Evolutionary conservation across 1,140 invertebrate species (phyloP), one percentile per base, ranked within the genome.

Genomic region (Drosophila burlai): DNA sequence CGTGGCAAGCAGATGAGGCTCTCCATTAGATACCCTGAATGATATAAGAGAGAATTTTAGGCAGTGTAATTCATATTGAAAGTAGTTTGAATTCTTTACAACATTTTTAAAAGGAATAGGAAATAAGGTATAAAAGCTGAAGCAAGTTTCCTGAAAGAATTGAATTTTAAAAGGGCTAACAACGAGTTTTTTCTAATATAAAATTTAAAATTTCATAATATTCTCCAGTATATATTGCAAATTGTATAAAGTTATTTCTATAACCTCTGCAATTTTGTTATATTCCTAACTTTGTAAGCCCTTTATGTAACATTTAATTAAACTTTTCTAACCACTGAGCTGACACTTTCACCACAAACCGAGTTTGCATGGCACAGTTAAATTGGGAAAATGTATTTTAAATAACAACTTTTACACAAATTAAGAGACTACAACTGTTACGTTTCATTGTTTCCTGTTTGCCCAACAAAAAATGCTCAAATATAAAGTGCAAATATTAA

Each of bases 321-420:
- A 55, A 40, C 54, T 57, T n/a, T 57, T n/a, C 9, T 4, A 57
- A 8, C 15, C 15, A 26, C n/a, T 11, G 4, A 43, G 42, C 9
- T 18, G n/a, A 1, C n/a, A 43, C 36, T 26, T 57, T 40, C 38
- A 26, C 54, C 54, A 57, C 54, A 38, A 26, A 26, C 36, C 11
- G 4, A 57, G 21, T 24, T 38, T 38, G 18, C 13, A 18, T 38
- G 6, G 4, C 31, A 21, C 31, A 16, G 2, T 24, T 6, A n/a
- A 24, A 38, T 55, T 36, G 4, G 34, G 4, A 40, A 57, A 40
- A 40, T 57, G 38, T 57, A n/a, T 40, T 26, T 26, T 40, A 26
- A 57, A 57, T 57, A 40, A 40, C 9, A 57, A 57, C 54, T 57
- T 57, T 57, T n/a, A 11, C 10, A 40, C 36, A 57, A 57, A 57